Percentiles rank a stretch among this genome's conserved stretches.
Evolutionary conservation across 2,888 invertebrate species (phyloP).

Genomic region (Acleris cristana): DNA sequence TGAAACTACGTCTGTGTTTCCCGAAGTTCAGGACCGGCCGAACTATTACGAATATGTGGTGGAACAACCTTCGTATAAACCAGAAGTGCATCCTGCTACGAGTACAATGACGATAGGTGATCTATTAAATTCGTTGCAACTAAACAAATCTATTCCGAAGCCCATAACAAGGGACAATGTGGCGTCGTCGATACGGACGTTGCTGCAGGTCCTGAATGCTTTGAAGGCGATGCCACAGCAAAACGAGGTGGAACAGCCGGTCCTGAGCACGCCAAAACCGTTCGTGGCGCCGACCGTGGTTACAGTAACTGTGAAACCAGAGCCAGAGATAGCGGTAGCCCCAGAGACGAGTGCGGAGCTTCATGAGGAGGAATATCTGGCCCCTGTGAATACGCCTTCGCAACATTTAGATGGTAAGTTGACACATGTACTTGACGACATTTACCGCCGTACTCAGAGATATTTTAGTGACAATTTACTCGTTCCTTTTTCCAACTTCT

Average conservation of each 20-base stretch:
- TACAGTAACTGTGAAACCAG: constrained; percentile 53
- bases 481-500: too few relatives aligned
- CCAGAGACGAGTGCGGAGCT: constrained; percentile 53
- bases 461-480: too few relatives aligned
- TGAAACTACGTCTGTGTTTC: constrained; percentile 48
- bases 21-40: constrained; percentile 50
- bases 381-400: constrained; percentile 66
- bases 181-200: constrained; percentile 90
- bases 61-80: constrained; percentile 54
- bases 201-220: constrained; percentile 89
- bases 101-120: constrained; percentile 69
- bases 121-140: constrained; percentile 88
- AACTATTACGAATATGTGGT: constrained; percentile 64
- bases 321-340: constrained; percentile 56
- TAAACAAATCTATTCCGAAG: constrained; percentile 90
- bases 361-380: constrained; percentile 67
- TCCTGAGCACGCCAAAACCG: constrained; percentile 69
- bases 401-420: constrained; percentile 75
- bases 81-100: constrained; percentile 47
- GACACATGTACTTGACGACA: background rate
- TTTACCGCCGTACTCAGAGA: too few relatives aligned
- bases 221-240: constrained; percentile 81
- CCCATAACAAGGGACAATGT: constrained; percentile 90
- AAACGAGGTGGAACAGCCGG: constrained; percentile 63
- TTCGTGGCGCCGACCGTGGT: constrained; percentile 56